Conservation (phyloP, 2,888 invertebrate species). For the Pseudococcus longispinus region DNA sequence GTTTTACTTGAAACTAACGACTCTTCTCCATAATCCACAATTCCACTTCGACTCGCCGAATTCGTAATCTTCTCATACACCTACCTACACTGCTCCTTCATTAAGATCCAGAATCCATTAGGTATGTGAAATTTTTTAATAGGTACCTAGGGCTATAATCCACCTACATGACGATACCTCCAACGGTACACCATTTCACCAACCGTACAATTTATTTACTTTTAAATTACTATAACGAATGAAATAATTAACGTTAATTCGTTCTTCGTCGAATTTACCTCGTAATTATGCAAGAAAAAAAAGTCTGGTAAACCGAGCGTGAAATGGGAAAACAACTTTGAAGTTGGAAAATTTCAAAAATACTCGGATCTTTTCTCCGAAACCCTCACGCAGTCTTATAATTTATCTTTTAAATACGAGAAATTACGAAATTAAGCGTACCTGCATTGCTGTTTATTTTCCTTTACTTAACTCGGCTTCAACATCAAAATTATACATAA, state of each 20-base stretch:
- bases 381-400: neutral
- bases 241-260: slow-evolving; percentile 31
- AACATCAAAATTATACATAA: neutral
- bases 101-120: no score
- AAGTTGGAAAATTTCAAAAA: slow-evolving; percentile 7
- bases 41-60: no score
- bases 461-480: neutral
- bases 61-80: no score
- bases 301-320: slow-evolving; percentile 12
- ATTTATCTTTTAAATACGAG: neutral
- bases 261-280: neutral
- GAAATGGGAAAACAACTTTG: neutral
- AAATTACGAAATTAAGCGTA: slow-evolving; percentile 6
- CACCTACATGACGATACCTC: neutral
- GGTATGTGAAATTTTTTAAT: no score
- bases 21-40: no score
- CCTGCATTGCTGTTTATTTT: slow-evolving; percentile 8
- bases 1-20: no score
- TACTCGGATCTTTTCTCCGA: neutral
- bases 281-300: neutral
- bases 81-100: no score
- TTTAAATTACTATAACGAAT: slow-evolving; percentile 24
- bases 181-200: neutral
- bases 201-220: neutral
- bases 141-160: no score